phyloP scores from a whole-genome alignment of 2,888 invertebrate genomes.

The Eupithecia exiguata region DNA sequence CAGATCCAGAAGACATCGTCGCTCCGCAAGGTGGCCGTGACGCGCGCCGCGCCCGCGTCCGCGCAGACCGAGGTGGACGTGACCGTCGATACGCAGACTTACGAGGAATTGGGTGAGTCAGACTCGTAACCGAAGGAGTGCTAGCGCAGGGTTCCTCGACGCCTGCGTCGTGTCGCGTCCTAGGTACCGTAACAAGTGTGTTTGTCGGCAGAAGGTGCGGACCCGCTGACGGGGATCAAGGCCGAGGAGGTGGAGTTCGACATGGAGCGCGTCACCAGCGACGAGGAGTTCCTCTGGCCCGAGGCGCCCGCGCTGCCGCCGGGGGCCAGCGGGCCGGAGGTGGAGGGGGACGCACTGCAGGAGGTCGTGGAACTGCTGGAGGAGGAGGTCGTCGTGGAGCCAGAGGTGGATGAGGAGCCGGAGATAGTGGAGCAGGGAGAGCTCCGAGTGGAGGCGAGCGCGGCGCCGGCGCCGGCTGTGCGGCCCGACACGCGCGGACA shows the following conservation, averaged over 20 bases:
- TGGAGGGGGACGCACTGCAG: background rate
- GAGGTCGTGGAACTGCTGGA: background rate
- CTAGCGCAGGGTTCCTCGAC: too few relatives aligned
- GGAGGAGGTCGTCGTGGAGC: background rate
- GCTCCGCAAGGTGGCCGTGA: background rate
- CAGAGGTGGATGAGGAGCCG: background rate
- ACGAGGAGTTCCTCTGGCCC: conserved; percentile 21
- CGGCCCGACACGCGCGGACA: conserved; percentile 11
- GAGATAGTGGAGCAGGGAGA: background rate
- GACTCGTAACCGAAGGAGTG: background rate
- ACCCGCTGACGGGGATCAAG: background rate
- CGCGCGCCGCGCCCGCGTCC: background rate
- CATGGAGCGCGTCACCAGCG: background rate
- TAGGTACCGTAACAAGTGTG: background rate
- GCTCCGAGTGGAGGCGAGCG: background rate
- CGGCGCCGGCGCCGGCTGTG: background rate
- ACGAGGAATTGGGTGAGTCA: background rate
- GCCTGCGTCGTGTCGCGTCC: too few relatives aligned
- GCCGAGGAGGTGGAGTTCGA: conserved; percentile 5
- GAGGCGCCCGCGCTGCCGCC: background rate
- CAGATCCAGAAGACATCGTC: background rate
- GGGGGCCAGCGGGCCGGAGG: background rate
- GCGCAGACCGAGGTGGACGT: background rate
- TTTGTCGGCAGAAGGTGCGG: background rate
- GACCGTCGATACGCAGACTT: background rate